Percentiles rank a stretch among this genome's conserved stretches.
phyloP scores from a whole-genome alignment of 2,888 invertebrate species.

The Perithous albicinctus region DNA sequence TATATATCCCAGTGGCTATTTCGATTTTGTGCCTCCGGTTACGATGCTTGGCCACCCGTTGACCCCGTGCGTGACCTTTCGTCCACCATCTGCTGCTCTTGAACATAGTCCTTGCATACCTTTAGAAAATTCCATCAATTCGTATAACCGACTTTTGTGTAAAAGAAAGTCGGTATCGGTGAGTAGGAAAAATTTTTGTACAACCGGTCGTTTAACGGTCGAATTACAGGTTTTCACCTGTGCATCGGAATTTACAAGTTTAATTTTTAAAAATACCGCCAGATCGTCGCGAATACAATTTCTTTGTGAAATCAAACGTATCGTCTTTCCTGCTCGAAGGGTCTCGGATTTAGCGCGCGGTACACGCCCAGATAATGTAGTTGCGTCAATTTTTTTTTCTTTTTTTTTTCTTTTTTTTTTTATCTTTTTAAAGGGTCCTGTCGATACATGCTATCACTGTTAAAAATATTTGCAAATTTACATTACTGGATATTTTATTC shows the following conservation, averaged over 20 bases:
- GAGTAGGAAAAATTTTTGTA: constrained; percentile 31
- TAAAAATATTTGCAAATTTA: too few relatives aligned
- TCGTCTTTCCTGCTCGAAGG: too few relatives aligned
- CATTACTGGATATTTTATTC: too few relatives aligned
- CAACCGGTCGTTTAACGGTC: constrained; percentile 9
- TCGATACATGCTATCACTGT: too few relatives aligned
- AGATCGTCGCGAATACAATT: background rate
- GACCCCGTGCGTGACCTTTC: constrained; percentile 40
- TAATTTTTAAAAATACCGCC: too few relatives aligned
- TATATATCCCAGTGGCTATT: constrained; percentile 40
- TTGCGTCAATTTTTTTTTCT: background rate
- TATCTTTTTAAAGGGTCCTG: too few relatives aligned
- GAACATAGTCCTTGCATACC: background rate
- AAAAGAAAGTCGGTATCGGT: constrained; percentile 30
- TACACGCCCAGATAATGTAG: constrained; percentile 21
- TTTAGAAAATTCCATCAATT: constrained; percentile 9
- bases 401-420: too few relatives aligned
- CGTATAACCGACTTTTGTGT: background rate
- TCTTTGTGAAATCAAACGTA: too few relatives aligned
- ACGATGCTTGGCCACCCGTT: constrained; percentile 18
- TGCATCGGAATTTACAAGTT: constrained; percentile 1
- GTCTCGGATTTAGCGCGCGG: background rate
- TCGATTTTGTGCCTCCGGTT: constrained; percentile 43
- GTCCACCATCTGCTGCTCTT: constrained; percentile 39
- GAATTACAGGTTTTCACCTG: constrained; percentile 13